A percentile compares a stretch with the other conserved stretches of the same genome.
Evolutionary conservation across 2,797 vertebrate species (phyloP).

Genomic region (Antennarius maculatus): DNA sequence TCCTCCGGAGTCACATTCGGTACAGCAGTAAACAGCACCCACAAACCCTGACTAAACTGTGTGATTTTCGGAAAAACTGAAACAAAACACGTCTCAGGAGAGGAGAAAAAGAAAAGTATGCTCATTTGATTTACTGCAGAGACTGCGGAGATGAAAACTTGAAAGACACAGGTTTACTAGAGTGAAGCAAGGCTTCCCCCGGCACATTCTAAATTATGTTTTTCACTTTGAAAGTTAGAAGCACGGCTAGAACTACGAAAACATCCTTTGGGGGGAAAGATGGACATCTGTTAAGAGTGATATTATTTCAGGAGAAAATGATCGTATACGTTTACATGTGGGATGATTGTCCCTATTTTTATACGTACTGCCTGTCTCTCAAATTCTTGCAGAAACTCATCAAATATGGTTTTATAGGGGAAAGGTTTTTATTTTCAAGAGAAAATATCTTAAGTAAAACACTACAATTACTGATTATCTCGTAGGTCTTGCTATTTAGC

Average conservation of each 20-base stretch:
- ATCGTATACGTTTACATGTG: neutral
- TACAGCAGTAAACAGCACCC: constrained; percentile 69
- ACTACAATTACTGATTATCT: neutral
- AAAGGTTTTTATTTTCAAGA: neutral
- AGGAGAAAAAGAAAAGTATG: constrained; percentile 54
- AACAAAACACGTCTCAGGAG: constrained; percentile 74
- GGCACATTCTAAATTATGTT: constrained; percentile 65
- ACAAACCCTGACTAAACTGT: constrained; percentile 70
- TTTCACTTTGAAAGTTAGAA: constrained; percentile 66
- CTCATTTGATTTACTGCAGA: constrained; percentile 74
- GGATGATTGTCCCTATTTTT: neutral
- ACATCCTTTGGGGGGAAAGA: constrained; percentile 50
- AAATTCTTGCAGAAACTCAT: neutral
- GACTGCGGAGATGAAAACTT: constrained; percentile 63
- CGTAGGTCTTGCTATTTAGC: neutral
- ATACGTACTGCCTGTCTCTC: neutral
- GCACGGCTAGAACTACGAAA: constrained; percentile 50
- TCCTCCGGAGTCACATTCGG: constrained; percentile 50
- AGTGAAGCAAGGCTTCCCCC: constrained; percentile 69
- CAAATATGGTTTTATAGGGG: neutral
- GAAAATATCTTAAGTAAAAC: no score
- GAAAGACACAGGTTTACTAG: constrained; percentile 75
- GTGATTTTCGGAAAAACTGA: constrained; percentile 74
- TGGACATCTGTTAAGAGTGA: constrained; percentile 50
- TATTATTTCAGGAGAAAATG: constrained; percentile 4